Evolutionary conservation across 2,797 vertebrate species (phyloP).

Genomic region (Labeo calbasu): DNA sequence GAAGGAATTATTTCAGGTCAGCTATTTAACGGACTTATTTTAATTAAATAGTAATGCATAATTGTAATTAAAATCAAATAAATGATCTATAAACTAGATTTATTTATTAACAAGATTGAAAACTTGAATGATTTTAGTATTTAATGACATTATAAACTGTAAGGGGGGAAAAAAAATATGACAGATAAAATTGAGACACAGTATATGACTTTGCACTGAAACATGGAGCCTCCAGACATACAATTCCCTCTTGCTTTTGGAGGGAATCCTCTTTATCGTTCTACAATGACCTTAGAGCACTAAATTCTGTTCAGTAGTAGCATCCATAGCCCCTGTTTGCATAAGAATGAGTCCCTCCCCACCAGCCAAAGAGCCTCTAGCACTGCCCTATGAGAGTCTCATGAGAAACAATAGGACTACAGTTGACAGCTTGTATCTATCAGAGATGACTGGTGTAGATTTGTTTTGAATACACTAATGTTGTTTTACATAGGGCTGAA

Average conservation of each 20-base stretch:
- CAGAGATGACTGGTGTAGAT: constrained; percentile 76
- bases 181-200: background rate
- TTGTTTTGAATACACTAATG: constrained; percentile 76
- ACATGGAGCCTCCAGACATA: background rate
- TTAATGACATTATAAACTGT: background rate
- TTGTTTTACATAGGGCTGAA: constrained; percentile 59
- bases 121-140: background rate
- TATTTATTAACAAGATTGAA: background rate
- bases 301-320: constrained; percentile 25
- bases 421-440: constrained; percentile 76
- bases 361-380: constrained; percentile 60
- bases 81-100: background rate
- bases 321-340: constrained; percentile 65
- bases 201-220: constrained; percentile 17
- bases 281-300: constrained; percentile 23
- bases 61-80: background rate
- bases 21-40: background rate
- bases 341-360: constrained; percentile 70
- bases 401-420: constrained; percentile 69
- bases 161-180: background rate
- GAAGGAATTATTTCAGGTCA: background rate
- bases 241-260: constrained; percentile 2
- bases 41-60: background rate
- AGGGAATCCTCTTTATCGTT: constrained; percentile 23
- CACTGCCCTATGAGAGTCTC: constrained; percentile 56